Conservation (phyloP, 2,888 invertebrate genomes). For the Rhogogaster chlorosoma region DNA sequence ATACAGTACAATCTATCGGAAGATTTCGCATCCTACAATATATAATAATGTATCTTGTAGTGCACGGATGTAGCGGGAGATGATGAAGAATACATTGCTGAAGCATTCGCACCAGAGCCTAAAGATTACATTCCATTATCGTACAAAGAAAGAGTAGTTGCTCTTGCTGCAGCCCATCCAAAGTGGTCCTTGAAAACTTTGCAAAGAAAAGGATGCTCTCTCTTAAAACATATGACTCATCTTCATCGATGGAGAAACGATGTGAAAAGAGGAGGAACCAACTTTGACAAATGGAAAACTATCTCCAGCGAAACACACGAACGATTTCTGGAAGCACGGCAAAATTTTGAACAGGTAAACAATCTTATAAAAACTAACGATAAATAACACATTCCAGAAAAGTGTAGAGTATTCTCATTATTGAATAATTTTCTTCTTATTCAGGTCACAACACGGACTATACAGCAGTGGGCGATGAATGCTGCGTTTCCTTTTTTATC, state of each 20-base stretch:
- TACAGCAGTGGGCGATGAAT: slow-evolving; percentile 54
- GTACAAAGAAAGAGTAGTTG: slow-evolving; percentile 39
- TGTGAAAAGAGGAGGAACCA: slow-evolving; percentile 48
- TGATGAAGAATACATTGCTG: not conserved
- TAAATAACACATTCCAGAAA: not conserved
- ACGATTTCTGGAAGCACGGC: slow-evolving; percentile 50
- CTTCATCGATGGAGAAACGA: slow-evolving; percentile 45
- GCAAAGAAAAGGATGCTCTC: slow-evolving; percentile 21
- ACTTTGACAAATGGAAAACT: slow-evolving; percentile 38
- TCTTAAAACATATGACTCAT: slow-evolving; percentile 40
- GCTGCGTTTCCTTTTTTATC: slow-evolving; percentile 51
- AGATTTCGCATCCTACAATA: too few species aligned
- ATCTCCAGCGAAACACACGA: slow-evolving; percentile 45
- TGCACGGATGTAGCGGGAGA: too few species aligned
- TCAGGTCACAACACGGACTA: slow-evolving; percentile 52
- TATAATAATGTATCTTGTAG: too few species aligned
- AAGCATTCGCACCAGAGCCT: not conserved
- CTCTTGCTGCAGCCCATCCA: slow-evolving; percentile 46
- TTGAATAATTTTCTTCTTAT: not conserved
- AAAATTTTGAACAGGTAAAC: slow-evolving; percentile 38
- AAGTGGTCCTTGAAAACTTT: slow-evolving; percentile 49
- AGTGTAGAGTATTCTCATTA: too few species aligned
- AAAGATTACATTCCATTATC: slow-evolving; percentile 30
- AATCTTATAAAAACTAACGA: not conserved
- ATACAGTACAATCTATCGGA: too few species aligned